Percentiles rank a stretch among this genome's conserved stretches.
These are phyloP conservation scores for Otis tarda DNA, from an alignment of 2,113 vertebrate genomes.

Conservation along the genomic window DNA sequence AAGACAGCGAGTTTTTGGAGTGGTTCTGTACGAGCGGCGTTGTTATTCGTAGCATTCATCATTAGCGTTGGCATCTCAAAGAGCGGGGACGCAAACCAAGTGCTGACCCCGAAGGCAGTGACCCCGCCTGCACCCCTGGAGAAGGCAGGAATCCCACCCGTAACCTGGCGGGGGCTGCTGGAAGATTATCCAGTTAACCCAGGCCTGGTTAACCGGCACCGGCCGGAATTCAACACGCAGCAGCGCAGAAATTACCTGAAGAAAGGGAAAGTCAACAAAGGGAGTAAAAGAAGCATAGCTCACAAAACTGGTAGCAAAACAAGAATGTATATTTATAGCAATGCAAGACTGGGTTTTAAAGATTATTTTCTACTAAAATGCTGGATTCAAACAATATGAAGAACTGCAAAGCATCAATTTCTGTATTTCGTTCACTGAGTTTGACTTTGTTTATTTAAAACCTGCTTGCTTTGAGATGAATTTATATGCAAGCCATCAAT, in stretches of 20 bases:
- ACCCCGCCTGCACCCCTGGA: not conserved
- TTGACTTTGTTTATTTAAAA: not conserved
- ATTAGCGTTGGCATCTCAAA: not conserved
- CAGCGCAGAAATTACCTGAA: not conserved
- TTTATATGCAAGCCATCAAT: not conserved
- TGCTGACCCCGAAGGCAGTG: not conserved
- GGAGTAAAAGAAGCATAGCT: not conserved
- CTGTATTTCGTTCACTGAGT: not conserved
- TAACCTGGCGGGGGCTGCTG: not conserved
- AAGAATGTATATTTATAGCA: fast-evolving
- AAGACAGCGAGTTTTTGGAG: slow-evolving; percentile 60
- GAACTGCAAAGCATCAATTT: not conserved
- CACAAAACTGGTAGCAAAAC: not conserved
- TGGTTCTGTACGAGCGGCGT: not conserved
- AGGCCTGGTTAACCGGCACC: not conserved
- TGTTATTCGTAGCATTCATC: slow-evolving; percentile 58
- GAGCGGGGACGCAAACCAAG: not conserved
- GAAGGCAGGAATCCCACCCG: not conserved
- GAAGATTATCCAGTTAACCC: not conserved
- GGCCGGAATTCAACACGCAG: not conserved
- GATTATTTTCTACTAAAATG: not conserved
- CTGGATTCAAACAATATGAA: not conserved
- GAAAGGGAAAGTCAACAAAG: not conserved
- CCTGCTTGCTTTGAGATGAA: fast-evolving
- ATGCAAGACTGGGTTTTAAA: fast-evolving